Conservation (phyloP, 2,888 invertebrate species). For the Machimus rusticus region DNA sequence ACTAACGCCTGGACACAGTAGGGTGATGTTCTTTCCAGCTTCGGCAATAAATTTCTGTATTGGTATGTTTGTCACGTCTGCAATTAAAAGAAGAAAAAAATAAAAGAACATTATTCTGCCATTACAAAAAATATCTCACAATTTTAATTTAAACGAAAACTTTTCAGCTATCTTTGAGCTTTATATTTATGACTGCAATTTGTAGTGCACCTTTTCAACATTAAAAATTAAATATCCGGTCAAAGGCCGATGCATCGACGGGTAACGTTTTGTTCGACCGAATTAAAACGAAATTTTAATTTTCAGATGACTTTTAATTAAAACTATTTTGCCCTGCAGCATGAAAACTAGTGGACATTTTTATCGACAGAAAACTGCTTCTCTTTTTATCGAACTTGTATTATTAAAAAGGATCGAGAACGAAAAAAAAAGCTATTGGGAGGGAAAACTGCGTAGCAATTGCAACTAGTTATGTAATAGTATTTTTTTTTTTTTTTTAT, state of each 20-base stretch:
- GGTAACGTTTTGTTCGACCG: neutral
- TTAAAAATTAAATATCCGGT: neutral
- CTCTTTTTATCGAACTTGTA: neutral
- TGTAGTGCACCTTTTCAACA: neutral
- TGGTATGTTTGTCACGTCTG: constrained; percentile 70
- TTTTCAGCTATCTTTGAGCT: neutral
- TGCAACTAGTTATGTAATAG: neutral
- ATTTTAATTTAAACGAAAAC: neutral
- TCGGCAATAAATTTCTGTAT: constrained; percentile 69
- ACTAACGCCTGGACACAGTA: constrained; percentile 73
- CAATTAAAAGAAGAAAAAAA: constrained; percentile 54
- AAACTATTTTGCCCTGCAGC: neutral
- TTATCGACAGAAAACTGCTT: neutral
- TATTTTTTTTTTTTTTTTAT: neutral
- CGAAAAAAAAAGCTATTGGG: neutral
- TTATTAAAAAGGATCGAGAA: neutral
- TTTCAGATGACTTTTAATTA: constrained; percentile 16
- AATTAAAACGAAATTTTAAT: constrained; percentile 13
- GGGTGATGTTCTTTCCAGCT: constrained; percentile 72
- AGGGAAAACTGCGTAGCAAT: neutral
- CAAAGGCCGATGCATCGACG: neutral
- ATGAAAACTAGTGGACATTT: neutral
- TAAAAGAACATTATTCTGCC: neutral
- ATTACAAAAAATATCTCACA: neutral
- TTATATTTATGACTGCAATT: neutral